Percentiles rank a stretch among this genome's conserved stretches.
Conservation (phyloP, 2,888 invertebrate species). For the Crocallis elinguaria region DNA sequence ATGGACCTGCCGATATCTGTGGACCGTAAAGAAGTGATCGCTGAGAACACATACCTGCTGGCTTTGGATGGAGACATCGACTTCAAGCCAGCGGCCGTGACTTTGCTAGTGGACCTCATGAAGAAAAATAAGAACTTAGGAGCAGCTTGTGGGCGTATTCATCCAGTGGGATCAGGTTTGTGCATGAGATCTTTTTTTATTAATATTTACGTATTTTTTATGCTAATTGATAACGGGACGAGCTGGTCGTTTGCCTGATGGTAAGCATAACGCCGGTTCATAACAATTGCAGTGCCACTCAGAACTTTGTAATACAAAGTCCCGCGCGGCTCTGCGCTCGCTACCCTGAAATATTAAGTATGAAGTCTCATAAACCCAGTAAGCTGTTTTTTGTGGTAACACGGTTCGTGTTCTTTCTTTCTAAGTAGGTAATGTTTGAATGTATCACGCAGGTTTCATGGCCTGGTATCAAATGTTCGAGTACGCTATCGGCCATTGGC, state of each 20-base stretch:
- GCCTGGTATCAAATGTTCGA: conserved; percentile 96
- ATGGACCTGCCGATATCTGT: conserved; percentile 87
- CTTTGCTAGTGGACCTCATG: conserved; percentile 93
- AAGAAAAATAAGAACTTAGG: conserved; percentile 92
- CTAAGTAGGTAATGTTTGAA: neutral
- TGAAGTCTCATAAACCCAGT: too few relatives aligned
- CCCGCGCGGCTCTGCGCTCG: too few relatives aligned
- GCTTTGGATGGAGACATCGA: conserved; percentile 96
- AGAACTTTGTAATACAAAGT: too few relatives aligned
- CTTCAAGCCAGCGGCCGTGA: conserved; percentile 92
- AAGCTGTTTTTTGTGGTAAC: too few relatives aligned
- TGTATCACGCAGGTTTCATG: conserved; percentile 86
- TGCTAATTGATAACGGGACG: too few relatives aligned
- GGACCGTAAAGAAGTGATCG: conserved; percentile 87
- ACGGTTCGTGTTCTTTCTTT: neutral
- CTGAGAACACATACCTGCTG: conserved; percentile 92
- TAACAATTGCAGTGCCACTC: too few relatives aligned
- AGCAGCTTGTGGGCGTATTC: conserved; percentile 95
- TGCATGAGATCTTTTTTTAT: neutral
- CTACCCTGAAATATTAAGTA: too few relatives aligned
- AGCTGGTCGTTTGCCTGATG: too few relatives aligned
- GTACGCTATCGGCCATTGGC: conserved; percentile 96
- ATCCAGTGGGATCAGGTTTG: conserved; percentile 90
- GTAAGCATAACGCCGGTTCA: too few relatives aligned
- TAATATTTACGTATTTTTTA: neutral